Conservation (phyloP, 2,797 vertebrate species). For the Yasuhikotakia modesta region DNA sequence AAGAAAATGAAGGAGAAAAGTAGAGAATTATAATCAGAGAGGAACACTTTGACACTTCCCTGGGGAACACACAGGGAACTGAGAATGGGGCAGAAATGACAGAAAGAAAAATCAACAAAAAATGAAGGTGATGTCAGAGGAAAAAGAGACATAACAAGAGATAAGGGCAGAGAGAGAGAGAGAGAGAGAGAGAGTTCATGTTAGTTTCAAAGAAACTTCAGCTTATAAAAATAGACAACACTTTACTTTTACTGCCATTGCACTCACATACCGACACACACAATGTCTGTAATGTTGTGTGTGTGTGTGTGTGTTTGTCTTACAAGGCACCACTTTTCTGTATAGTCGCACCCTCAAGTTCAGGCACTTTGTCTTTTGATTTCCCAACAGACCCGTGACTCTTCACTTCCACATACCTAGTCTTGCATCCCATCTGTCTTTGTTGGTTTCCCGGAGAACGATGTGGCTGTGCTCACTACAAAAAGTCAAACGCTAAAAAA, state of each 20-base stretch:
- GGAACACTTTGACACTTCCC: not conserved
- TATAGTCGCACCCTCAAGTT: not conserved
- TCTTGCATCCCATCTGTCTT: not conserved
- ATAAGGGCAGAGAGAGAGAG: not conserved
- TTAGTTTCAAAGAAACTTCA: not conserved
- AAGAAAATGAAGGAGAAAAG: not conserved
- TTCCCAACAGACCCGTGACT: not conserved
- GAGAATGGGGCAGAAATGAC: not conserved
- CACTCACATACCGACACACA: not conserved
- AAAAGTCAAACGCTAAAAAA: not conserved
- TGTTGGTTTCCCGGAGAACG: slow-evolving; percentile 12
- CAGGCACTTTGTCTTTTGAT: not conserved
- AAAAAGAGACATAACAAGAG: not conserved
- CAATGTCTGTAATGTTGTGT: not conserved
- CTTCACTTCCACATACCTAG: not conserved
- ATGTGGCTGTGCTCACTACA: not conserved
- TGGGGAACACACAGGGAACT: not conserved
- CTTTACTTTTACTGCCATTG: slow-evolving; percentile 13
- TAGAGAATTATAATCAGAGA: not conserved
- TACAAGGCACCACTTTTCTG: slow-evolving; percentile 10
- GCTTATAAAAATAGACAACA: slow-evolving; percentile 2
- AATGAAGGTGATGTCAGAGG: not conserved
- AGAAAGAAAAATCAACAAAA: not conserved
- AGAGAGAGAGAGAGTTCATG: slow-evolving; percentile 1
- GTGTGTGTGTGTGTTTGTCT: slow-evolving; percentile 2